Conservation (phyloP, 2,113 vertebrate genomes). For the Sigmodon hispidus region DNA sequence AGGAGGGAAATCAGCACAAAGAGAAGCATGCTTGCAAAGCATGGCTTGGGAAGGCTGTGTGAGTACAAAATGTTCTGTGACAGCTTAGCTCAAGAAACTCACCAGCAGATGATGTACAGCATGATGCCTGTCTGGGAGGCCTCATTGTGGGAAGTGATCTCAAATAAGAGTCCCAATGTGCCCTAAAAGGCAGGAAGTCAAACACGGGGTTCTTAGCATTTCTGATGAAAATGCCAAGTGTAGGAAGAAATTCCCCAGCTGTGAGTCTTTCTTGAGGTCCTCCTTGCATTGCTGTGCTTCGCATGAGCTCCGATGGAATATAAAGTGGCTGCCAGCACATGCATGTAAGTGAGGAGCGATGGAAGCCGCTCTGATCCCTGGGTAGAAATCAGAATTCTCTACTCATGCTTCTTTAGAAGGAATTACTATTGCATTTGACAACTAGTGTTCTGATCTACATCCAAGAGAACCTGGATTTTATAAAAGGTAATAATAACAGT, state of each 20-base stretch:
- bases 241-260: background rate
- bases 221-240: background rate
- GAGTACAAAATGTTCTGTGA: background rate
- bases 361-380: background rate
- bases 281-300: background rate
- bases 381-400: background rate
- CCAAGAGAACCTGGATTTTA: background rate
- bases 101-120: background rate
- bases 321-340: background rate
- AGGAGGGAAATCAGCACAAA: background rate
- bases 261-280: background rate
- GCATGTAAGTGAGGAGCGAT: fast-evolving
- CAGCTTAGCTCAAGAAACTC: background rate
- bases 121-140: slow-evolving; percentile 8
- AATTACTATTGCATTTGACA: background rate
- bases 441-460: background rate
- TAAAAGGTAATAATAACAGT: background rate
- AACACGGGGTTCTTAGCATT: background rate
- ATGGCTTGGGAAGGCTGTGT: background rate
- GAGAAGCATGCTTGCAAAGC: background rate
- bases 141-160: background rate
- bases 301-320: background rate
- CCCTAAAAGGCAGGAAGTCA: background rate
- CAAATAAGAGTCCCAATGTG: background rate
- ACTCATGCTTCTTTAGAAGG: background rate